Evolutionary conservation across 2,797 vertebrate species (phyloP), one percentile per base, ranked within the genome.

Genomic region (Sebastes matsubarae): DNA sequence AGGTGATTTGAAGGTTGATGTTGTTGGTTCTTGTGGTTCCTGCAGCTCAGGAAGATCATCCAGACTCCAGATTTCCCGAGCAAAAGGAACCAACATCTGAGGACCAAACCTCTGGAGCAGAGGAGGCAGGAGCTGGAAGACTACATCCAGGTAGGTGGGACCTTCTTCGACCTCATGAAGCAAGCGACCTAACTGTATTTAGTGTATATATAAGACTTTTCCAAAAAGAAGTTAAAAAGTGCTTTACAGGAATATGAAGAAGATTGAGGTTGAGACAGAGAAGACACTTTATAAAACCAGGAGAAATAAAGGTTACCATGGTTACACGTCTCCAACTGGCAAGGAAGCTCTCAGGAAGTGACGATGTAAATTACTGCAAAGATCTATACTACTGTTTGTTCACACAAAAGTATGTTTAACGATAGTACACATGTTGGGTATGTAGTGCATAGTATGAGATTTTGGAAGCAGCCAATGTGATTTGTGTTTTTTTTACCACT

Each of bases 51-150:
- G 93, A 99, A 99, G 92, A 95, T 93, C 32, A 94, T 96, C 88
- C 96, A 95, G 75, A 95, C 96, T n/a, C 98, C 98, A 0, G 96
- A 97, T 68, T 97, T 99, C 57, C 98, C 98, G 0, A 95, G 95
- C 0, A 98, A 98, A 88, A 96, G 95, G 2, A 96, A 96, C 79
- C 96, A 95, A 46, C 96, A 97, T 82, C 96, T 98, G 93, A 95
- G 97, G 89, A 95, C 95, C 57, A 97, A 97, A 90, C 97, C 94
- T 1, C 57, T 95, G 90, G 97, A 98, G 90, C 98, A 98, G 93
- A 96, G 98, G 60, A 95, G 92, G 16, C 97, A 97, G 87, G 97
- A 97, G 77, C 92, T 99, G 80, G 97, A 99, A 79, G 91, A 96
- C 18, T 99, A 99, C 77, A 89, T 99, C 52, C 97, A 95, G 93